phyloP scores from a whole-genome alignment of 2,113 vertebrate genomes.

The Chlorodrepanis virens region DNA sequence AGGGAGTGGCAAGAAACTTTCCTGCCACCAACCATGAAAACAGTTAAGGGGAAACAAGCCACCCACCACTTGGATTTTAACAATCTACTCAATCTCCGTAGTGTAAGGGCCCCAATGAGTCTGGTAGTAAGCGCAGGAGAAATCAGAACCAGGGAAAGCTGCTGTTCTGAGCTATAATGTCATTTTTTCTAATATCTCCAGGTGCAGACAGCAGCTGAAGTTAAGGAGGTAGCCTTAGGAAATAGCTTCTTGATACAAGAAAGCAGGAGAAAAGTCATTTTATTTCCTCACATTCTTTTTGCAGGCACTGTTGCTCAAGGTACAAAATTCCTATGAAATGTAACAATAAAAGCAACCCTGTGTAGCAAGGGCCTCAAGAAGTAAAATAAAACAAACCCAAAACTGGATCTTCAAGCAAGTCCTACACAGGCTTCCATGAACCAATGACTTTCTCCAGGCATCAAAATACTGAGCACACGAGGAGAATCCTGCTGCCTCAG shows the following conservation, averaged over 20 bases:
- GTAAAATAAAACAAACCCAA: neutral
- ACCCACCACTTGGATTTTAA: neutral
- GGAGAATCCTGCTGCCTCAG: neutral
- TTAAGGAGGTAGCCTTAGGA: slow-evolving; percentile 29
- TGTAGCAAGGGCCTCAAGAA: neutral
- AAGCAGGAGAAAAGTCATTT: neutral
- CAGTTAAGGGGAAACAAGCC: neutral
- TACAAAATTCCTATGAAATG: neutral
- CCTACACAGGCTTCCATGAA: neutral
- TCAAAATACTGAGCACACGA: neutral
- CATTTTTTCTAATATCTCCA: neutral
- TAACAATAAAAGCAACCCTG: neutral
- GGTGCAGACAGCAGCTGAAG: slow-evolving; percentile 3
- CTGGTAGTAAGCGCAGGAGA: neutral
- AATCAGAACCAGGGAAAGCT: neutral
- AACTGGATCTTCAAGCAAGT: neutral
- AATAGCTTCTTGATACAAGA: neutral
- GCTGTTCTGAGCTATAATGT: neutral
- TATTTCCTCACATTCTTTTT: neutral
- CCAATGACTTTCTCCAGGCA: neutral
- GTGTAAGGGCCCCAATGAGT: neutral
- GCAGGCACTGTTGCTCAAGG: neutral
- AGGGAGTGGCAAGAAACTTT: slow-evolving; percentile 44
- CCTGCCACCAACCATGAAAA: slow-evolving; percentile 42
- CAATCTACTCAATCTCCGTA: neutral